Conservation (phyloP, 2,797 vertebrate species). For the Sebastes steindachneri region DNA sequence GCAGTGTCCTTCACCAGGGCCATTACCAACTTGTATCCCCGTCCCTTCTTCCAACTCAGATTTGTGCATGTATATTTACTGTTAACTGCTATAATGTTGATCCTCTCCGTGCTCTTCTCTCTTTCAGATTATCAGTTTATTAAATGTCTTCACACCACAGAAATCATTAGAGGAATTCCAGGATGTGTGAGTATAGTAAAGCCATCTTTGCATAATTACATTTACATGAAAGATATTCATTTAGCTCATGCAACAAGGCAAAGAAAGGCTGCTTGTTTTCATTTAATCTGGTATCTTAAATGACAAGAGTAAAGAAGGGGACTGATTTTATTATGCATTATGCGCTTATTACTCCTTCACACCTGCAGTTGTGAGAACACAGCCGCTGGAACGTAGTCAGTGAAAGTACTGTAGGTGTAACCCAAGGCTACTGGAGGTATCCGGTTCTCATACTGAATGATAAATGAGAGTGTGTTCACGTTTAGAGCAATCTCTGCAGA, state of each 20-base stretch:
- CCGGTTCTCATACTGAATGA: conserved; percentile 53
- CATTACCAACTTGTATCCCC: conserved; percentile 16
- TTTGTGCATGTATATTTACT: background rate
- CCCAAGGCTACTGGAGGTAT: conserved; percentile 39
- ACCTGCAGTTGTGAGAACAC: conserved; percentile 20
- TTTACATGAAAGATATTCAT: background rate
- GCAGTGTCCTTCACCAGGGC: conserved; percentile 49
- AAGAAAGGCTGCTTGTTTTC: background rate
- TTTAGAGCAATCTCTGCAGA: conserved; percentile 26
- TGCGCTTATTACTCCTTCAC: conserved; percentile 8
- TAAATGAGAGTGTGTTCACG: conserved; percentile 49
- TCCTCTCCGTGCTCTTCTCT: conserved; percentile 39
- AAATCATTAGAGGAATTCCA: conserved; percentile 99
- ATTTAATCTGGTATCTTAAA: background rate
- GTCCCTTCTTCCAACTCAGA: background rate
- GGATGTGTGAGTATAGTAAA: conserved; percentile 92
- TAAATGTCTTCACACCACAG: conserved; percentile 99
- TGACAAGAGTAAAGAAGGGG: background rate
- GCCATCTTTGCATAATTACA: background rate
- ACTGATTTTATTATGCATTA: background rate
- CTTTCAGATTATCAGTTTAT: conserved; percentile 99
- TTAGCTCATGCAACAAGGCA: background rate
- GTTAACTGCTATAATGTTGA: background rate
- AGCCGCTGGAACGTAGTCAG: conserved; percentile 15
- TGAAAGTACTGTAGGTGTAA: conserved; percentile 53